A percentile compares a stretch with the other conserved stretches of the same genome.
These are phyloP conservation scores for Ostrea edulis DNA, from an alignment of 1,140 invertebrate species.

Conservation along the genomic window DNA sequence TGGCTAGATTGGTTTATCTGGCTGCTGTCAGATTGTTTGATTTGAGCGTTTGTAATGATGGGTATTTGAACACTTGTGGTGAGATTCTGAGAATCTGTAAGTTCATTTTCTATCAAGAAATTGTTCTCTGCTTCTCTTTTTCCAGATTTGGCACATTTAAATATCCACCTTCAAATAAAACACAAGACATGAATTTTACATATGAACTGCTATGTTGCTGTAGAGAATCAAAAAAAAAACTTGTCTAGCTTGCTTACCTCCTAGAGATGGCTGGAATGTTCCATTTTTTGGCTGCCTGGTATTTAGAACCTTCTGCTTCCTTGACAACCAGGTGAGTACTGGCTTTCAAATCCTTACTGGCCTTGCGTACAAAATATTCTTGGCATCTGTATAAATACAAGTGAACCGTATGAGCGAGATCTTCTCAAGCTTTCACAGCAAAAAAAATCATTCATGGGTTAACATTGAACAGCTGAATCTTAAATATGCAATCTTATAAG, in stretches of 20 bases:
- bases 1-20: background rate
- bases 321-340: slow-evolving; percentile 90
- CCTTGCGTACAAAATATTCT: slow-evolving; percentile 84
- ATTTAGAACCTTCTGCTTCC: slow-evolving; percentile 88
- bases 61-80: slow-evolving; percentile 1
- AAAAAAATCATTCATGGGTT: background rate
- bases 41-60: background rate
- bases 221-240: no score
- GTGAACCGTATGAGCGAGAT: background rate
- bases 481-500: no score
- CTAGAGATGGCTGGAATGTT: slow-evolving; percentile 87
- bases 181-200: background rate
- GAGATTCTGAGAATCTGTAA: slow-evolving; percentile 5
- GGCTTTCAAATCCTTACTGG: slow-evolving; percentile 79
- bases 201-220: no score
- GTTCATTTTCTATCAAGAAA: slow-evolving; percentile 77
- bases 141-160: slow-evolving; percentile 84
- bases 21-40: background rate
- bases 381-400: slow-evolving; percentile 77
- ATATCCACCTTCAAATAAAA: slow-evolving; percentile 84
- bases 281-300: slow-evolving; percentile 91
- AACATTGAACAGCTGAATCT: no score
- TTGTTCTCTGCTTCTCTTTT: slow-evolving; percentile 81
- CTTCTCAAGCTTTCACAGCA: background rate
- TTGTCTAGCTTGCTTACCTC: slow-evolving; percentile 69